These are phyloP conservation scores for Indri indri DNA, from an alignment of 2,113 vertebrate species.

Conservation along the genomic window DNA sequence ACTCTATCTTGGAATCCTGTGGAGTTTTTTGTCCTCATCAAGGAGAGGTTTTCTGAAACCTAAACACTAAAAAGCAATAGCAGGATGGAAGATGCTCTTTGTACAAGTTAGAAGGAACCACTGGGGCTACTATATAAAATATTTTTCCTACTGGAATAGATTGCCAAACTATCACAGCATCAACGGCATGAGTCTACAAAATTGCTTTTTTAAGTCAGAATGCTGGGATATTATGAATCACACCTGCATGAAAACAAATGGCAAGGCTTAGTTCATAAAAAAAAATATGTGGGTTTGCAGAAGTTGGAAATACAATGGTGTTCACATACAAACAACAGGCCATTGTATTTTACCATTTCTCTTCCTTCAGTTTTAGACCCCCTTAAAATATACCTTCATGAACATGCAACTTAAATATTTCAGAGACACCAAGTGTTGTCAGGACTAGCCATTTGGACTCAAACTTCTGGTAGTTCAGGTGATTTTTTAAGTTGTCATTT, in stretches of 20 bases:
- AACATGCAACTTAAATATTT: neutral
- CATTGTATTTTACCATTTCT: neutral
- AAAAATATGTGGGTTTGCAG: neutral
- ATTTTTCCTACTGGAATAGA: slow-evolving; percentile 61
- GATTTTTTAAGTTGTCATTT: slow-evolving; percentile 7
- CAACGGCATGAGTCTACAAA: slow-evolving; percentile 52
- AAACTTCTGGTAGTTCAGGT: neutral
- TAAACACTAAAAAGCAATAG: slow-evolving; percentile 19
- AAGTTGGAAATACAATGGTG: neutral
- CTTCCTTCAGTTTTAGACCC: neutral
- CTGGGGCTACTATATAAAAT: slow-evolving; percentile 16
- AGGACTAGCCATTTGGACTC: neutral
- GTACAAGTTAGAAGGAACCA: neutral
- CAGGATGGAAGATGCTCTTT: slow-evolving; percentile 21
- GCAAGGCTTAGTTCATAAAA: slow-evolving; percentile 43
- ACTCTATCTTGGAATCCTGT: slow-evolving; percentile 44
- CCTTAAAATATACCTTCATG: neutral
- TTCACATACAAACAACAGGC: slow-evolving; percentile 16
- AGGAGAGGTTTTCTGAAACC: slow-evolving; percentile 47
- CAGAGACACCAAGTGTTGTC: neutral
- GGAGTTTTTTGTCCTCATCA: neutral
- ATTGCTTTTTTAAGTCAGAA: slow-evolving; percentile 73
- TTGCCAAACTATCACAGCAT: slow-evolving; percentile 64
- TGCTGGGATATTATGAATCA: slow-evolving; percentile 67
- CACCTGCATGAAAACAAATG: slow-evolving; percentile 70